Conservation (phyloP, 2,113 vertebrate genomes). For the Anguilla japonica region DNA sequence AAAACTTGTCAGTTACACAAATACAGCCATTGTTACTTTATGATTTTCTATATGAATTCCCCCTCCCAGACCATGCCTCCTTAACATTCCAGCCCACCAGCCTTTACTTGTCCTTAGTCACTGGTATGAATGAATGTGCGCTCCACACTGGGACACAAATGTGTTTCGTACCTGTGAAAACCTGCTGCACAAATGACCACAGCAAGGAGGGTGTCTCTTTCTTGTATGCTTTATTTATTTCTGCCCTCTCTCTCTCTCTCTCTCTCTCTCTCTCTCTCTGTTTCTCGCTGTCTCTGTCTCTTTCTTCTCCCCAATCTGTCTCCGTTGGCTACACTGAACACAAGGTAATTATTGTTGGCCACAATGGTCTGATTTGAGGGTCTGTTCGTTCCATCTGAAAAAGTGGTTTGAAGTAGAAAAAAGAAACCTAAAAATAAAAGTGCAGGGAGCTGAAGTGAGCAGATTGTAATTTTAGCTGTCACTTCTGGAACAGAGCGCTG, state of each 20-base stretch:
- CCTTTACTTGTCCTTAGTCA: slow-evolving; percentile 44
- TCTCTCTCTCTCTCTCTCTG: not conserved
- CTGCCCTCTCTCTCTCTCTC: slow-evolving; percentile 17
- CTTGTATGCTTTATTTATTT: slow-evolving; percentile 33
- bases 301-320: slow-evolving; percentile 25
- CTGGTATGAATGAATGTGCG: slow-evolving; percentile 49
- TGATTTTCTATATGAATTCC: too few relatives aligned
- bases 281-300: slow-evolving; percentile 37
- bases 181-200: slow-evolving; percentile 27
- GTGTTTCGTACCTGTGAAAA: not conserved
- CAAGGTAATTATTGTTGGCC: slow-evolving; percentile 27
- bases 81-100: slow-evolving; percentile 23
- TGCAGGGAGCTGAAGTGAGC: slow-evolving; percentile 10
- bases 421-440: slow-evolving; percentile 5
- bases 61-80: too few relatives aligned
- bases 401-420: slow-evolving; percentile 24
- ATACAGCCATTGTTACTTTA: slow-evolving; percentile 29
- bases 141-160: slow-evolving; percentile 31
- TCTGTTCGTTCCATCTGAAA: slow-evolving; percentile 20
- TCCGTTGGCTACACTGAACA: slow-evolving; percentile 34
- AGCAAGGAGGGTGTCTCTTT: slow-evolving; percentile 26
- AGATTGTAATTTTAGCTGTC: slow-evolving; percentile 21
- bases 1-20: not conserved
- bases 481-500: not conserved
- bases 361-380: slow-evolving; percentile 30